Evolutionary conservation across 2,797 vertebrate species (phyloP).

Genomic region (Notoglanidium macrostoma): DNA sequence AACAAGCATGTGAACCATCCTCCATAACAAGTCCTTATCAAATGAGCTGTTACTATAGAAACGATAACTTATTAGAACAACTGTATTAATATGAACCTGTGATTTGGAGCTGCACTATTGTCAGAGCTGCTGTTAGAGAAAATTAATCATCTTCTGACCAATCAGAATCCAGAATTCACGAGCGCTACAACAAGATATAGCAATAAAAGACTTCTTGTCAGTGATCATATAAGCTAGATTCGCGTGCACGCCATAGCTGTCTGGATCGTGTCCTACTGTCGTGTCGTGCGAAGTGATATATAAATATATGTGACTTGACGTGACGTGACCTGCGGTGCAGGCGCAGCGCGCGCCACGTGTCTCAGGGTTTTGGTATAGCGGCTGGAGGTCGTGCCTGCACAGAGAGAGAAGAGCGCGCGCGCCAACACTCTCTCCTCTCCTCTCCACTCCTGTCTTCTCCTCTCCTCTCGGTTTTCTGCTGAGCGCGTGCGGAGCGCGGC

Average conservation of each 20-base stretch:
- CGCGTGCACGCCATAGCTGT: background rate
- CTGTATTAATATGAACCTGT: background rate
- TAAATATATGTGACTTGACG: background rate
- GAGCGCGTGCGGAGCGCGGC: background rate
- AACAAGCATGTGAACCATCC: background rate
- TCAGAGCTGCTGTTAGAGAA: background rate
- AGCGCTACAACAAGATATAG: too few relatives aligned
- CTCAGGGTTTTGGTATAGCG: slow-evolving; percentile 69
- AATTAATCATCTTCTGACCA: background rate
- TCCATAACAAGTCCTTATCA: background rate
- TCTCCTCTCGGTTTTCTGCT: background rate
- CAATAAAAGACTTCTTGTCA: background rate
- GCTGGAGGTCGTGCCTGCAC: slow-evolving; percentile 66
- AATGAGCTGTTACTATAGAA: background rate
- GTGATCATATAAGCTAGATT: too few relatives aligned
- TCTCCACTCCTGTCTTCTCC: slow-evolving; percentile 7
- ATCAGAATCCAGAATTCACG: background rate
- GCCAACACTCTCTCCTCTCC: background rate
- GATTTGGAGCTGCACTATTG: background rate
- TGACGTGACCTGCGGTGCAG: slow-evolving; percentile 43
- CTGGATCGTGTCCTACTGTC: background rate
- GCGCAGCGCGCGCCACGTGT: slow-evolving; percentile 82
- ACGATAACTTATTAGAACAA: background rate
- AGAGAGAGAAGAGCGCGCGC: background rate
- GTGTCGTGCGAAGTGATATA: background rate